Conservation (phyloP, 2,888 invertebrate species). For the Eutolmus rufibarbis region DNA sequence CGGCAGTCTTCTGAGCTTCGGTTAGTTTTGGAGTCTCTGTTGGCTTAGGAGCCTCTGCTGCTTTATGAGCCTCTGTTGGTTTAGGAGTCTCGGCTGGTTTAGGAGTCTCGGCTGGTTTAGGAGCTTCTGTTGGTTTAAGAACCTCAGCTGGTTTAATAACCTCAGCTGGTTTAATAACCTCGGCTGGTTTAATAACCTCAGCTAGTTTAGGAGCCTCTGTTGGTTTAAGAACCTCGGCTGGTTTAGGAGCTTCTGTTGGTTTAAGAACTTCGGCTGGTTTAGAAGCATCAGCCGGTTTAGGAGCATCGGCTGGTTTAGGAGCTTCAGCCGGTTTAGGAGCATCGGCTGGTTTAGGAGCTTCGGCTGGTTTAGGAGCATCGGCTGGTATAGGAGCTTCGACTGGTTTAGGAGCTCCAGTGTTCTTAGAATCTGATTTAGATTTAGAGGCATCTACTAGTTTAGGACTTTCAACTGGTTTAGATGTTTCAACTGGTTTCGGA, state of each 20-base stretch:
- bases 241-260: constrained; percentile 53
- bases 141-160: constrained; percentile 63
- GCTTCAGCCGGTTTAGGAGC: neutral
- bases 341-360: neutral
- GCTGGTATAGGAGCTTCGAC: neutral
- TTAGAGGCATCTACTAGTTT: constrained; percentile 62
- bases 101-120: neutral
- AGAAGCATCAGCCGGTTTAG: constrained; percentile 11
- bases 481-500: constrained; percentile 53
- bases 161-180: constrained; percentile 78
- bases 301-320: constrained; percentile 3
- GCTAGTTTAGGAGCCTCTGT: constrained; percentile 51
- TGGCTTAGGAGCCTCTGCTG: neutral
- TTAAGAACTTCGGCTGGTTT: constrained; percentile 40
- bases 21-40: constrained; percentile 7
- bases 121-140: constrained; percentile 69
- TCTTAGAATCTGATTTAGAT: neutral
- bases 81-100: constrained; percentile 52
- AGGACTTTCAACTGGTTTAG: constrained; percentile 63
- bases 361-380: constrained; percentile 52
- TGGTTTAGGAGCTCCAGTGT: constrained; percentile 68
- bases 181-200: constrained; percentile 81
- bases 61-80: neutral
- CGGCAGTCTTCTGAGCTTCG: neutral
- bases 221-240: constrained; percentile 67